Conservation (phyloP, 2,888 invertebrate genomes). For the Cacoxenus indagator region DNA sequence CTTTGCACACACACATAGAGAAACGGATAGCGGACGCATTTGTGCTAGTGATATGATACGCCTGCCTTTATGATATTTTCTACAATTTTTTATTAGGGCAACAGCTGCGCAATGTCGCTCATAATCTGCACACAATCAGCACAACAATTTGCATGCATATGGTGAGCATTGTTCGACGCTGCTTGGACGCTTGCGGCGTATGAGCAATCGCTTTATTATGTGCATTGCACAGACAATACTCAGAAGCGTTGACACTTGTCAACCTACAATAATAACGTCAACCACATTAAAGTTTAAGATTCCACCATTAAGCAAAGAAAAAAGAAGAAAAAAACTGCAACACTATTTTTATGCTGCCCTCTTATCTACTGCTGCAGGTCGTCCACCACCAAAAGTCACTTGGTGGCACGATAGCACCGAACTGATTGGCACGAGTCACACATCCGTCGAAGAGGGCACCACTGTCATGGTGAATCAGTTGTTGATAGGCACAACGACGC, state of each 20-base stretch:
- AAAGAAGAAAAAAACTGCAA: too few species aligned
- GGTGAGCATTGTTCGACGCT: not conserved
- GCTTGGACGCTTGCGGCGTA: not conserved
- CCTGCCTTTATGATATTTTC: not conserved
- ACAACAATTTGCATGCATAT: slow-evolving; percentile 5
- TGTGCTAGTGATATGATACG: not conserved
- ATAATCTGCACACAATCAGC: slow-evolving; percentile 11
- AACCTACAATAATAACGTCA: not conserved
- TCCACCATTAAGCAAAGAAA: too few species aligned
- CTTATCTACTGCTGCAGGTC: too few species aligned
- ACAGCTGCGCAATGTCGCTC: slow-evolving; percentile 15
- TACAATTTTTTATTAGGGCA: slow-evolving; percentile 16
- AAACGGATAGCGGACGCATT: not conserved
- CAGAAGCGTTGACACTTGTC: not conserved
- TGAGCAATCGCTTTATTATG: slow-evolving; percentile 10
- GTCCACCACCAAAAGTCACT: slow-evolving; percentile 83
- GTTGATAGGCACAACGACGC: slow-evolving; percentile 79
- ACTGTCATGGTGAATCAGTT: slow-evolving; percentile 82
- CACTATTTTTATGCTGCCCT: too few species aligned
- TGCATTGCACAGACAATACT: not conserved
- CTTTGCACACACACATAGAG: not conserved
- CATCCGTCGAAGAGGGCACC: slow-evolving; percentile 74
- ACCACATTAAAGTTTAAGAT: too few species aligned
- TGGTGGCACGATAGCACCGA: slow-evolving; percentile 86
- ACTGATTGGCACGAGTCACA: slow-evolving; percentile 80